phyloP scores from a whole-genome alignment of 2,113 vertebrate species.

The Vireo altiloquus region DNA sequence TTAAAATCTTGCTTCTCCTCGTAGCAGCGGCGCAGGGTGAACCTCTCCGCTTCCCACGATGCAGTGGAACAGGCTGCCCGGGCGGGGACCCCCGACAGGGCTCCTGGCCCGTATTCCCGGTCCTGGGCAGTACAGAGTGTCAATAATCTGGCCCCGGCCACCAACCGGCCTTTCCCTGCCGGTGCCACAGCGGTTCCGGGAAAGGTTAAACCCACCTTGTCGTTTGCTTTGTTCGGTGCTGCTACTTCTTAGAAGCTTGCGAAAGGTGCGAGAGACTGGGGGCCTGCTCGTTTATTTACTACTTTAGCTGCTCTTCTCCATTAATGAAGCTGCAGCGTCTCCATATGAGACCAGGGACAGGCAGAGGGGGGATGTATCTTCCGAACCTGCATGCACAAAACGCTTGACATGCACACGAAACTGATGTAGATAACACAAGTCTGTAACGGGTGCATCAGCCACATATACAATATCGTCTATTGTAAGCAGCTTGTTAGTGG shows the following conservation, averaged over 20 bases:
- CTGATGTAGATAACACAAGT: not conserved
- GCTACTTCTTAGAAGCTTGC: not conserved
- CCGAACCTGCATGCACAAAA: not conserved
- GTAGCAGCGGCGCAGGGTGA: not conserved
- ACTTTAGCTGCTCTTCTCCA: not conserved
- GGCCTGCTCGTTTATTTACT: not conserved
- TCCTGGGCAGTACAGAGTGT: not conserved
- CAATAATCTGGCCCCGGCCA: no score
- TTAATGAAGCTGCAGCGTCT: not conserved
- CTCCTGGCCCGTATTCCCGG: not conserved
- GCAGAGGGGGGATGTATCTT: not conserved
- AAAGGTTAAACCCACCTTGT: not conserved
- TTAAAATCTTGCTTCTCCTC: not conserved
- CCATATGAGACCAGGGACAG: not conserved
- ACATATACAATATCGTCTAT: fast-evolving
- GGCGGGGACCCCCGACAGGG: no score
- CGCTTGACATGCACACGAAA: not conserved
- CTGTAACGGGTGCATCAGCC: not conserved
- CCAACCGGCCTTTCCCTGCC: not conserved
- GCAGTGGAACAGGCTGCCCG: not conserved
- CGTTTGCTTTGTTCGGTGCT: not conserved
- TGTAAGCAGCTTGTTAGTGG: not conserved
- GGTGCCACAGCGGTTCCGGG: not conserved
- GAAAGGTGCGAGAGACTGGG: fast-evolving
- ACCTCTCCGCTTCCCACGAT: not conserved